Base-by-base conservation (phyloP, 2,888 invertebrate genomes). In the Ennomos quercinarius region DNA sequence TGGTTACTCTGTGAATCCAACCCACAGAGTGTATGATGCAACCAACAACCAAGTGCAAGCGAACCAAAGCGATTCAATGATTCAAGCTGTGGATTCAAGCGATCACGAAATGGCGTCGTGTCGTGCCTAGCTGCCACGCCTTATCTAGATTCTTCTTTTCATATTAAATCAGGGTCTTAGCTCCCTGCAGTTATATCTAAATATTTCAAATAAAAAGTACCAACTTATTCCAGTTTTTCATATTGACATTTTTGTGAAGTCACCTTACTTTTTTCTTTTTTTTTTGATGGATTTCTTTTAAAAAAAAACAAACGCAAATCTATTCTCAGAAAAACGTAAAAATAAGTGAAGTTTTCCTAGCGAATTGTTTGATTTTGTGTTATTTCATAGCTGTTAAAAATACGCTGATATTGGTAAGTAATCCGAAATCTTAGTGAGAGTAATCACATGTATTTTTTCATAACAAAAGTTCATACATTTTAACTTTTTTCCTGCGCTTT, bases 241-340 rank as follows among this genome's bases (percentile, higher is more conserved):
- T 11, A 40, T 63, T 85, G 84, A 83, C 84, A 77, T 75, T 73
- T 81, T 74, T 65, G 77, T 76, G 10, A 12, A 12, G 71, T 72
- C 75, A 69, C 76, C 80, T 76, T 82, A 77, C 79, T 81, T 80
- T 80, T 83, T 80, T 70, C 73, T 80, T 81, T 82, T 78, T 74
- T 76, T 75, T 82, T 81, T 76, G 71, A 66, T 62, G 63, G 64
- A 66, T 64, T 70, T 57, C 5, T 63, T 78, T 80, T 72, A 80
- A 87, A 88, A 88, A 87, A 89, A 91, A 89, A 87, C 86, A 89
- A 87, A 81, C 80, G 84, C 80, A 81, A 73, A 83, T 84, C 82
- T 85, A 78, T 86, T 79, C 73, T 75, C 70, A 54, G 68, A 68
- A 6, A 27, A 27, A 6, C 49, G 57, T 13, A 57, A 49, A 65